Conservation (phyloP, 2,113 vertebrate genomes). For the Malurus elegans region DNA sequence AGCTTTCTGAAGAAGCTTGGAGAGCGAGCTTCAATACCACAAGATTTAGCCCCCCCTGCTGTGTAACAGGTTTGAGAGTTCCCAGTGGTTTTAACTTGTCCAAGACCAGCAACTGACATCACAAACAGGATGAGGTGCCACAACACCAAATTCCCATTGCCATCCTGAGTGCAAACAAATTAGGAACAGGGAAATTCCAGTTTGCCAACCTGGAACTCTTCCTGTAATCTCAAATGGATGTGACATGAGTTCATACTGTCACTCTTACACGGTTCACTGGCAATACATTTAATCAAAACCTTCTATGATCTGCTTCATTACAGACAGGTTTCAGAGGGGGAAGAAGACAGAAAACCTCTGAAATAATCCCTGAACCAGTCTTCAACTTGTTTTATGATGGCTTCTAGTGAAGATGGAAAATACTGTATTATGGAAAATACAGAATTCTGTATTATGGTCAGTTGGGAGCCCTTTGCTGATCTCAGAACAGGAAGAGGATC, state of each 20-base stretch:
- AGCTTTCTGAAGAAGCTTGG: background rate
- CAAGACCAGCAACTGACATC: background rate
- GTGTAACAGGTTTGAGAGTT: background rate
- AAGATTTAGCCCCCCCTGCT: background rate
- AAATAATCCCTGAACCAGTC: background rate
- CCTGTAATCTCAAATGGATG: background rate
- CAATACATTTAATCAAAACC: background rate
- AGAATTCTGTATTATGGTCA: background rate
- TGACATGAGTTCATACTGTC: accelerated
- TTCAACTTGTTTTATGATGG: background rate
- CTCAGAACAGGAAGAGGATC: background rate
- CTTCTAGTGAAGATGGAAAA: background rate
- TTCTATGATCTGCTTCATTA: background rate
- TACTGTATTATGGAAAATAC: background rate
- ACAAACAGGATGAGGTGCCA: background rate
- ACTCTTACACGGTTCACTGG: background rate
- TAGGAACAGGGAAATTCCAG: background rate
- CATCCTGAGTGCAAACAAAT: background rate
- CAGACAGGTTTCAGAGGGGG: accelerated
- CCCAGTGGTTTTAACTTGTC: background rate
- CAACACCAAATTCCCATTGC: background rate
- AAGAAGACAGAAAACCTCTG: background rate
- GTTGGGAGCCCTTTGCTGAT: background rate
- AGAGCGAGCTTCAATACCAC: background rate
- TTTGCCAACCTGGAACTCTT: background rate